Percentiles rank a stretch among this genome's conserved stretches.
Evolutionary conservation across 2,113 vertebrate species (phyloP).

Genomic region (Otus sunia): DNA sequence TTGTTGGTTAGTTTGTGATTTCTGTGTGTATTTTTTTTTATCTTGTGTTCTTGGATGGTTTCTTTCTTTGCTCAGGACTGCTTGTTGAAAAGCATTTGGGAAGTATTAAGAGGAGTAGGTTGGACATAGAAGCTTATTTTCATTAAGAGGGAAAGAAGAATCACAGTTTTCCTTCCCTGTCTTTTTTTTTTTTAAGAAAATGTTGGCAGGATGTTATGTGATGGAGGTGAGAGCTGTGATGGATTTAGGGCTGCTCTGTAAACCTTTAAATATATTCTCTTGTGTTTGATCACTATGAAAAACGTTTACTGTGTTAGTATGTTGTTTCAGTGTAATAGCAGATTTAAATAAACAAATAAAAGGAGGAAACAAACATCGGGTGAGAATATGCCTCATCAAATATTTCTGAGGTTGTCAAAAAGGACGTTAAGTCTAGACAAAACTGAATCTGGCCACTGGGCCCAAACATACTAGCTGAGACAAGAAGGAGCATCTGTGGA

Average conservation of each 20-base stretch:
- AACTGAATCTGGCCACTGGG: neutral
- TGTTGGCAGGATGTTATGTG: neutral
- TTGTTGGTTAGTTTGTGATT: neutral
- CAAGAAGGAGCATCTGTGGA: neutral
- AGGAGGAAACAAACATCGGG: neutral
- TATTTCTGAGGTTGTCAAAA: neutral
- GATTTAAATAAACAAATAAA: neutral
- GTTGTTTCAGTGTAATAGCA: neutral
- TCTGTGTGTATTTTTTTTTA: neutral
- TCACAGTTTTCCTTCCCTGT: neutral
- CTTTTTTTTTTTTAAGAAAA: neutral
- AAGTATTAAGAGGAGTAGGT: neutral
- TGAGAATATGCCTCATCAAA: neutral
- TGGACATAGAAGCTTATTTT: neutral
- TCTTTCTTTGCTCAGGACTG: neutral
- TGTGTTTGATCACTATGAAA: neutral
- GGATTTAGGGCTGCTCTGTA: neutral
- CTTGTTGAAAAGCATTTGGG: neutral
- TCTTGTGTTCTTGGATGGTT: neutral
- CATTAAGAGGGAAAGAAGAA: neutral
- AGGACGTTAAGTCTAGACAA: neutral
- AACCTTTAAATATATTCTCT: neutral
- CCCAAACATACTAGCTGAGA: neutral
- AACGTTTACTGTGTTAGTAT: neutral
- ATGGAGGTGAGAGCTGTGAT: neutral